Base-by-base conservation (phyloP, 2,113 vertebrate species). In the Podarcis muralis region DNA sequence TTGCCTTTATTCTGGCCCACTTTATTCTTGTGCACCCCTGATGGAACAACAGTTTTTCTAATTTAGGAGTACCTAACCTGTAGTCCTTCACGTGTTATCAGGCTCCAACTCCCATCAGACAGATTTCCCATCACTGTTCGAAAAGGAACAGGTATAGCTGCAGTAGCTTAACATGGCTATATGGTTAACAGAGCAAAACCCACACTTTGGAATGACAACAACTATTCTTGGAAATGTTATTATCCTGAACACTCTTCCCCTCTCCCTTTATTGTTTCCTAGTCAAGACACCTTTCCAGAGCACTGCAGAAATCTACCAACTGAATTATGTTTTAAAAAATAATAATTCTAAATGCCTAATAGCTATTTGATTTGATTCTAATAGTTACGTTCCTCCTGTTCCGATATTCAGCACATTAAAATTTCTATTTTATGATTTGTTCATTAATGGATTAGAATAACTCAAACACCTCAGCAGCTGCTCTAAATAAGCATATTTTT, bases 371-470 rank as follows among this genome's bases (percentile, higher is more conserved):
- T 94, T 37, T 87, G 80, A 93, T 75, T 91, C 66, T 91, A 94
- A 88, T 43, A 92, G 91, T 95, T 93, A 90, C 77, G 79, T 87
- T 87, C 85, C 82, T 72, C 66, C 78, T 85, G 78, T 78, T 95
- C 90, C 74, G 78, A 82, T 93, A 94, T 92, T 91, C 89, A 93
- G 87, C 71, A 90, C 90, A 94, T 94, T 93, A 93, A 91, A 88
- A 85, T 90, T 91, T 90, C 87, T 92, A 90, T 35, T 94, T 94
- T 89, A 93, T 81, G 57, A 93, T 93, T 94, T 93, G 92, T 91
- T 95, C 91, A 92, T 93, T 95, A 95, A 93, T 91, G 88, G 83
- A 87, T 90, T 92, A 83, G 88, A 95, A 96, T 92, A 95, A 93
- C 90, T 93, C 89, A 68, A 93, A 92, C 82, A 95, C 91, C 93